These are phyloP conservation scores for Thumatha senex DNA, from an alignment of 2,888 invertebrate species.

Conservation along the genomic window DNA sequence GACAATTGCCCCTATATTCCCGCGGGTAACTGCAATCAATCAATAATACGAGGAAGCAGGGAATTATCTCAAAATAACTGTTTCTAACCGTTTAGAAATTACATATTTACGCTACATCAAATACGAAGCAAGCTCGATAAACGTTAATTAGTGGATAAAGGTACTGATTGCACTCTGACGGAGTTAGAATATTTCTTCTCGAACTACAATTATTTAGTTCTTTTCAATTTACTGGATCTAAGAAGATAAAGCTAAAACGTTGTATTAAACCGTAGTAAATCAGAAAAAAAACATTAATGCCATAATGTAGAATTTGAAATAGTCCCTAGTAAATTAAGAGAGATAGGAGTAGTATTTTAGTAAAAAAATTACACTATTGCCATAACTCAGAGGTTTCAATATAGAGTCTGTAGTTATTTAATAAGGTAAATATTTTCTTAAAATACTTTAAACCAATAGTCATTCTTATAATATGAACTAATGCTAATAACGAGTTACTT, in stretches of 20 bases:
- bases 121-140: slow-evolving; percentile 20
- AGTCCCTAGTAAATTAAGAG: no score
- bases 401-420: no score
- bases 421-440: no score
- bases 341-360: no score
- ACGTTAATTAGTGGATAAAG: slow-evolving; percentile 23
- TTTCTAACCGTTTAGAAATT: slow-evolving; percentile 38
- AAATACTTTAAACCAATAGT: no score
- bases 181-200: slow-evolving; percentile 4
- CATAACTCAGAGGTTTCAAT: no score
- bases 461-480: no score
- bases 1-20: slow-evolving; percentile 7
- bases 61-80: slow-evolving; percentile 37
- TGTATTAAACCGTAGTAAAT: no score
- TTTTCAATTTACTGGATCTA: neutral
- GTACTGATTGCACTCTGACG: slow-evolving; percentile 7
- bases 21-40: slow-evolving; percentile 30
- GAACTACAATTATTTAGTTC: neutral
- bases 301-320: no score
- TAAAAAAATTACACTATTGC: no score
- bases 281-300: no score
- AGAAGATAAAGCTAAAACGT: neutral
- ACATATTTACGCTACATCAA: slow-evolving; percentile 34
- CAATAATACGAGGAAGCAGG: slow-evolving; percentile 37
- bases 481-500: no score